A percentile compares a stretch with the other conserved stretches of the same genome.
Conservation (phyloP, 2,888 invertebrate genomes). For the Hyposoter dolosus region DNA sequence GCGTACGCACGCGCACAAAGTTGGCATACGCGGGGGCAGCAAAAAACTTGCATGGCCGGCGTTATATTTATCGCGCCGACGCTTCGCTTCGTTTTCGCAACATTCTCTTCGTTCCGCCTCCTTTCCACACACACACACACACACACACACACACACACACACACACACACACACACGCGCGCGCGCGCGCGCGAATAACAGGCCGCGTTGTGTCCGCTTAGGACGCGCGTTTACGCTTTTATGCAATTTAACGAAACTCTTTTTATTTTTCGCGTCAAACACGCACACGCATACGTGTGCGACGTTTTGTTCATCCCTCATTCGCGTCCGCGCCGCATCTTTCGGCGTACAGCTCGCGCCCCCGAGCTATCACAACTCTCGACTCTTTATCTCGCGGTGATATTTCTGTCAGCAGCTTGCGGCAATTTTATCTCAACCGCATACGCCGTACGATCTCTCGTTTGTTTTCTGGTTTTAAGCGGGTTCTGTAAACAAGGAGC, state of each 20-base stretch:
- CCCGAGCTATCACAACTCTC: slow-evolving; percentile 73
- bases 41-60: slow-evolving; percentile 68
- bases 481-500: slow-evolving; percentile 18
- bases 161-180: too few relatives aligned
- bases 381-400: slow-evolving; percentile 75
- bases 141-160: too few relatives aligned
- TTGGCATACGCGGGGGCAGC: slow-evolving; percentile 21
- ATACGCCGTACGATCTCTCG: slow-evolving; percentile 56
- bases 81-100: slow-evolving; percentile 51
- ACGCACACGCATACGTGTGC: neutral
- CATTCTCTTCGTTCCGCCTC: slow-evolving; percentile 13
- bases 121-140: neutral
- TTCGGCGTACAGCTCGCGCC: slow-evolving; percentile 25
- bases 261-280: slow-evolving; percentile 51
- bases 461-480: slow-evolving; percentile 9
- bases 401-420: slow-evolving; percentile 76
- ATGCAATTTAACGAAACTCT: slow-evolving; percentile 74
- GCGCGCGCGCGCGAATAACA: neutral
- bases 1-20: slow-evolving; percentile 59
- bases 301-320: slow-evolving; percentile 50
- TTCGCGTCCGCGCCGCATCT: slow-evolving; percentile 45
- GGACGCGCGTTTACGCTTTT: slow-evolving; percentile 62
- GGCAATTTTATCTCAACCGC: slow-evolving; percentile 73
- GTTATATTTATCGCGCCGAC: slow-evolving; percentile 69
- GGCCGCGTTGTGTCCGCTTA: slow-evolving; percentile 17